Evolutionary conservation across 2,888 invertebrate genomes (phyloP).

Genomic region (Octonoba sinensis): DNA sequence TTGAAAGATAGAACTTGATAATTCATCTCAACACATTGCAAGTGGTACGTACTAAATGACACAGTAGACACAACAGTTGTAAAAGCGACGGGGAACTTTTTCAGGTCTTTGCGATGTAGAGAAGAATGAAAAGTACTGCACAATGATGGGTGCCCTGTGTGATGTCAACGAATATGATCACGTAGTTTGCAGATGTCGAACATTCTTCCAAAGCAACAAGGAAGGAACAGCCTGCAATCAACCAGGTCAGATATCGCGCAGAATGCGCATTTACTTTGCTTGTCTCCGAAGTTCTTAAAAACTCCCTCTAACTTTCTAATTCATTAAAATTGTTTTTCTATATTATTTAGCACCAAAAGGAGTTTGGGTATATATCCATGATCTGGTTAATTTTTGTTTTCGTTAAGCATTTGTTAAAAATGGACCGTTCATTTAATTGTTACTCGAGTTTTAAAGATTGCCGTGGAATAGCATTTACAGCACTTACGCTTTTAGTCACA

Average conservation of each 20-base stretch:
- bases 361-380: not conserved
- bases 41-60: too few species aligned
- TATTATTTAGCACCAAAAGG: not conserved
- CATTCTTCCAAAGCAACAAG: constrained; percentile 14
- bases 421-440: not conserved
- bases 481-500: too few species aligned
- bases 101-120: constrained; percentile 31
- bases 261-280: not conserved
- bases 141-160: constrained; percentile 22
- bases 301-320: too few species aligned
- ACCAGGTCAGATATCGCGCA: constrained; percentile 12
- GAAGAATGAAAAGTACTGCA: constrained; percentile 28
- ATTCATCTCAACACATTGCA: too few species aligned
- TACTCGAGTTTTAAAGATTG: too few species aligned
- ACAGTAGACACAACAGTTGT: too few species aligned
- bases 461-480: too few species aligned
- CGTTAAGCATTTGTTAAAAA: not conserved
- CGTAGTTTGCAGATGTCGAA: constrained; percentile 31
- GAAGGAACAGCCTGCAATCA: constrained; percentile 21
- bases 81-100: too few species aligned
- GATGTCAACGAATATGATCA: constrained; percentile 9
- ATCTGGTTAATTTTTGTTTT: not conserved
- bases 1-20: too few species aligned
- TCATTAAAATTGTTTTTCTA: too few species aligned
- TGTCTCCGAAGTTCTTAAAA: too few species aligned